These are phyloP conservation scores for Tokudaia tokunoshimensis DNA, from an alignment of 2,797 vertebrate genomes.

Conservation along the genomic window DNA sequence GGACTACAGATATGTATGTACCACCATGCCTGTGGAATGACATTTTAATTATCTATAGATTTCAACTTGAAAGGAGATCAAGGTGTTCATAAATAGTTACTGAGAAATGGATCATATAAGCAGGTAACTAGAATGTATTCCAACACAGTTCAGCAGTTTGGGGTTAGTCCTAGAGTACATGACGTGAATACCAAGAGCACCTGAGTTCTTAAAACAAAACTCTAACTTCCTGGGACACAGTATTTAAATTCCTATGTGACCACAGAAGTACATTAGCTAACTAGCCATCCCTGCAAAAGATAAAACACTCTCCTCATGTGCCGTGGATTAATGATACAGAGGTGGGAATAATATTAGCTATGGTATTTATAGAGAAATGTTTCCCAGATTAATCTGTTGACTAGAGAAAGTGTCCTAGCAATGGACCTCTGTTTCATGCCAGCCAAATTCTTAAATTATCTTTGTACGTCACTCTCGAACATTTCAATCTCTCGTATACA, in stretches of 20 bases:
- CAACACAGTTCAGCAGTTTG: slow-evolving; percentile 10
- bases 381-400: neutral
- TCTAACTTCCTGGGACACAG: slow-evolving; percentile 33
- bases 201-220: slow-evolving; percentile 47
- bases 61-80: slow-evolving; percentile 50
- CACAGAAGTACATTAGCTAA: slow-evolving; percentile 36
- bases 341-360: neutral
- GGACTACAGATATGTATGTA: neutral
- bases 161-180: slow-evolving; percentile 55
- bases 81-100: slow-evolving; percentile 36
- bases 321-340: neutral
- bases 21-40: neutral
- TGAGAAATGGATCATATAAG: slow-evolving; percentile 7
- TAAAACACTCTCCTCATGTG: neutral
- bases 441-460: neutral
- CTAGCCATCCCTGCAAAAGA: neutral
- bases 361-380: neutral
- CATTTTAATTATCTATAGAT: slow-evolving; percentile 60
- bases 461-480: neutral
- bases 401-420: slow-evolving; percentile 33
- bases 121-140: slow-evolving; percentile 49
- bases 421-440: slow-evolving; percentile 14
- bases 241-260: slow-evolving; percentile 38
- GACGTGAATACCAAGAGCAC: neutral
- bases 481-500: neutral